phyloP scores from a whole-genome alignment of 1,140 invertebrate genomes.

The Varroa destructor region DNA sequence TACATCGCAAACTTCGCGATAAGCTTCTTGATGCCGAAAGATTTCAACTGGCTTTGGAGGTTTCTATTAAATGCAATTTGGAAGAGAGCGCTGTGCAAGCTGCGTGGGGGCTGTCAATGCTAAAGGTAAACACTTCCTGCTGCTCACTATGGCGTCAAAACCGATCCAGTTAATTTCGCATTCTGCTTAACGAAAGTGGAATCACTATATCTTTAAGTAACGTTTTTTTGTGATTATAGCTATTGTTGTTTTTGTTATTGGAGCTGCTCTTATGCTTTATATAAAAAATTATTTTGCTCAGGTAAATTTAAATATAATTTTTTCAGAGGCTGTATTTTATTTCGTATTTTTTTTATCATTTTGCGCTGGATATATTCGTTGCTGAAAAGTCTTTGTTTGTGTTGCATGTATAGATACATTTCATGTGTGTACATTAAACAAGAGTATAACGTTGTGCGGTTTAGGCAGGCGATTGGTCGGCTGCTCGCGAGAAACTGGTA shows the following conservation, averaged over 20 bases:
- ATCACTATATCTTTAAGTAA: background rate
- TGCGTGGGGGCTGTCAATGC: conserved; percentile 67
- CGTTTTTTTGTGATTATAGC: background rate
- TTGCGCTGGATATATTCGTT: no score
- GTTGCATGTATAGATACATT: no score
- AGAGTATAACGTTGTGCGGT: background rate
- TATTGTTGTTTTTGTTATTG: background rate
- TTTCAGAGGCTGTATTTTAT: no score
- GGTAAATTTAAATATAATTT: no score
- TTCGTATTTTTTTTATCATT: no score
- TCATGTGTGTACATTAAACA: no score
- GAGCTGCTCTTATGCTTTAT: background rate
- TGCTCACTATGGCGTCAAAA: no score
- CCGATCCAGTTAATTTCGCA: no score
- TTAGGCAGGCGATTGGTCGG: conserved; percentile 52
- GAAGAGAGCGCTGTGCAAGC: conserved; percentile 63
- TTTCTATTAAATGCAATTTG: conserved; percentile 67
- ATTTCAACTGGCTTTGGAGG: conserved; percentile 65
- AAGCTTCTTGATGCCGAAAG: conserved; percentile 60
- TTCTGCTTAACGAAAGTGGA: background rate
- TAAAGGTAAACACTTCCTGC: conserved; percentile 44
- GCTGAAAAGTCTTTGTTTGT: no score
- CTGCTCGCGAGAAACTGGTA: conserved; percentile 51
- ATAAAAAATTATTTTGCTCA: no score
- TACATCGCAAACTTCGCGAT: conserved; percentile 25